These are phyloP conservation scores for Caenorhabditis sp. DNA, from an alignment of 2,888 invertebrate genomes.

Conservation along the genomic window DNA sequence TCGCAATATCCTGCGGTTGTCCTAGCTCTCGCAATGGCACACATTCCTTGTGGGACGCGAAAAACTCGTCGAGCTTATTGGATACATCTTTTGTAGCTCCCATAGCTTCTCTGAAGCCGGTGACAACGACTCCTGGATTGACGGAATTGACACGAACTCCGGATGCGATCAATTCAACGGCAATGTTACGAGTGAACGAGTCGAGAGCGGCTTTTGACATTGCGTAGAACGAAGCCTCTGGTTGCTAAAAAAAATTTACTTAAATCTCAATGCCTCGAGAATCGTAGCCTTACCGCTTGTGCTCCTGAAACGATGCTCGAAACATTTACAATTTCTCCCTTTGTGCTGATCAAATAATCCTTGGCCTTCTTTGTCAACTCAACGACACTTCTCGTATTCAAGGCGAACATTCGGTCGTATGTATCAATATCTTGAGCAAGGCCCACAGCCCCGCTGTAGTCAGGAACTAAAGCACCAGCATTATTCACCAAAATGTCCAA, in stretches of 20 bases:
- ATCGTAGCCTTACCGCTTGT: conserved; percentile 5
- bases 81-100: conserved; percentile 19
- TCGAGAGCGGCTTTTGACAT: conserved; percentile 28
- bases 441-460: not conserved
- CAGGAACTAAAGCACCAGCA: not conserved
- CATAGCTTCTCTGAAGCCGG: conserved; percentile 27
- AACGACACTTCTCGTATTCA: conserved; percentile 19
- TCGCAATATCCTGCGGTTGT: conserved; percentile 33
- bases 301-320: conserved; percentile 12
- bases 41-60: conserved; percentile 18
- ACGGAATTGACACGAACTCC: conserved; percentile 28
- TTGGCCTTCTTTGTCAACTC: conserved; percentile 4
- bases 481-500: conserved; percentile 24
- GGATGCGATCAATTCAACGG: conserved; percentile 16
- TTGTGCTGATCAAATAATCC: conserved; percentile 9
- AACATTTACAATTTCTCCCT: conserved; percentile 30
- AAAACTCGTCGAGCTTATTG: conserved; percentile 18
- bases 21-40: conserved; percentile 18
- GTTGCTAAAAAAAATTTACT: conserved; percentile 8
- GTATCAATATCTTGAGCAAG: not conserved
- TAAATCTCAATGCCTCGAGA: not conserved
- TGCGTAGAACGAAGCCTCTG: conserved; percentile 13
- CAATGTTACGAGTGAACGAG: conserved; percentile 23
- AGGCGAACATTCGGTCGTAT: conserved; percentile 5
- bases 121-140: conserved; percentile 35